These are phyloP conservation scores for Stylophora pistillata DNA, from an alignment of 64 coral and sea anemone genomes.

Conservation along the genomic window DNA sequence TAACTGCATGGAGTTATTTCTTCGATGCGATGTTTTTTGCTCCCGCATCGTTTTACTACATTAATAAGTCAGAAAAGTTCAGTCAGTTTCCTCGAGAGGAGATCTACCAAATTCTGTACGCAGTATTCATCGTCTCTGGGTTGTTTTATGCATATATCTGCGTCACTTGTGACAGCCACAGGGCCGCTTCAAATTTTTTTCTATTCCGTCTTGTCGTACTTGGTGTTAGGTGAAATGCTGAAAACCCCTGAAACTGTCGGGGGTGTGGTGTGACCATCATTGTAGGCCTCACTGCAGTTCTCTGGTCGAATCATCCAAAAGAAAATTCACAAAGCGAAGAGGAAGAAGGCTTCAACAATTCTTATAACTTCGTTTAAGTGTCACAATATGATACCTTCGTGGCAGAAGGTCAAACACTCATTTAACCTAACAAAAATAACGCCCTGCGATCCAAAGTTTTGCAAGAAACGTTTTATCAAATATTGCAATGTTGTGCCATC, in stretches of 20 bases:
- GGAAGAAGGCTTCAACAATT: too few species aligned
- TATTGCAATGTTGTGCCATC: too few species aligned
- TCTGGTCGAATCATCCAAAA: too few species aligned
- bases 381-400: too few species aligned
- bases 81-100: background rate
- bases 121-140: constrained; percentile 32
- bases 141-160: constrained; percentile 50
- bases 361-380: too few species aligned
- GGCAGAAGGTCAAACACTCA: too few species aligned
- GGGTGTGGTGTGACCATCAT: background rate
- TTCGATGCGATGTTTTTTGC: constrained; percentile 40
- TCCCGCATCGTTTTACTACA: background rate
- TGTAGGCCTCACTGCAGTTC: too few species aligned
- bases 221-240: constrained; percentile 44
- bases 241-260: constrained; percentile 39
- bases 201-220: constrained; percentile 46
- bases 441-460: too few species aligned
- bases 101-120: constrained; percentile 17
- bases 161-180: constrained; percentile 59
- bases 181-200: constrained; percentile 66
- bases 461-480: too few species aligned
- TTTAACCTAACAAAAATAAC: too few species aligned
- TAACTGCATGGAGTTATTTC: constrained; percentile 57
- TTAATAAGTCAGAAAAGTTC: constrained; percentile 38
- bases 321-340: too few species aligned